Base-by-base conservation (phyloP, 2,888 invertebrate species). In the Ferrisia virgata region DNA sequence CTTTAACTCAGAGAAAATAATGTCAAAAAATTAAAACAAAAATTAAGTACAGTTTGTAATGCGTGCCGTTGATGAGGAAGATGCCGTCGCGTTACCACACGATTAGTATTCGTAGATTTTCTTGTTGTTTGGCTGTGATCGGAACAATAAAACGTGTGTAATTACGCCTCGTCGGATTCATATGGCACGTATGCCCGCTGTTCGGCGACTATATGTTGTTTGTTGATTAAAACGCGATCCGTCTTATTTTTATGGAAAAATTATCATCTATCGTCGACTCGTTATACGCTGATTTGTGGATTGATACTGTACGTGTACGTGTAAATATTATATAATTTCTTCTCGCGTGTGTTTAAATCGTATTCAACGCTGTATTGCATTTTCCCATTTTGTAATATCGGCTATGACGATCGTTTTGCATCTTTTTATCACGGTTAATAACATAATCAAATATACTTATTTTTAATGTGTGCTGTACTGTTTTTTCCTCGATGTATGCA, bases 1-100 rank as follows among this genome's bases (percentile, higher is more conserved):
- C 86, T 87, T 88, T 82, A n/a, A n/a, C n/a, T n/a, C n/a, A n/a
- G 25, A 40, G 72, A n/a, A 28, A 69, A 18, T 76, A 81, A 18
- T 5, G 4, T 4, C n/a, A 47, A 47, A 47, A 47, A n/a, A 47
- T n/a, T n/a, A 47, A 18, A 47, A 47, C n/a, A n/a, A 47, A 47
- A 47, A 47, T n/a, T n/a, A 43, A 43, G 3, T 15, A 15, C 47
- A 11, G 22, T 4, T 28, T 25, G 25, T 28, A 25, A 25, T 64
- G 58, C 58, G 28, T 64, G 58, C 58, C 25, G 58, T 64, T 64
- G 25, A 13, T 25, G 13, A 28, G 28, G 25, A 64, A 64, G 58
- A 64, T 11, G 28, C 25, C 28, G 58, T 9, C 25, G 58, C 13
- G 58, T 64, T 39, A 5, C 11, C 39, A 39, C n/a, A n/a, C n/a